Percentiles rank a stretch among this genome's conserved stretches.
These are phyloP conservation scores for Drosophila neocordata DNA, from an alignment of 1,140 invertebrate genomes.

Conservation along the genomic window DNA sequence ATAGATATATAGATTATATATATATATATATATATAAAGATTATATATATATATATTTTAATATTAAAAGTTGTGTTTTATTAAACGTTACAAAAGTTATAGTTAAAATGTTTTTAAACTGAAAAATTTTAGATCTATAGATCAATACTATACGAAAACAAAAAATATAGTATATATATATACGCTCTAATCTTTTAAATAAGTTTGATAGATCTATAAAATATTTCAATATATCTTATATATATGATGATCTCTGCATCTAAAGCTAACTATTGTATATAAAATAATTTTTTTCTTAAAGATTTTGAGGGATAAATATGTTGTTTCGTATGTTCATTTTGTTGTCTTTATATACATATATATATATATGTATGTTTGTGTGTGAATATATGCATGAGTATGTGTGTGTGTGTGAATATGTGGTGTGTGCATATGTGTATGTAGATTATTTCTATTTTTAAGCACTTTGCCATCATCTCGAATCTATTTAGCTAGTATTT, in stretches of 20 bases:
- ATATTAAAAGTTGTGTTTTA: too few species aligned
- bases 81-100: too few species aligned
- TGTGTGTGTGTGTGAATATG: constrained; percentile 20
- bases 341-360: constrained; percentile 18
- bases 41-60: too few species aligned
- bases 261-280: neutral
- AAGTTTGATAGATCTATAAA: too few species aligned
- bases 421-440: constrained; percentile 21
- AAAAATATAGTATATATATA: too few species aligned
- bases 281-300: constrained; percentile 1
- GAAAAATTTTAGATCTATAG: too few species aligned
- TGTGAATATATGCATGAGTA: constrained; percentile 12
- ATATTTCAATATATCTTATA: neutral
- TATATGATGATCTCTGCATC: neutral
- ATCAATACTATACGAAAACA: too few species aligned
- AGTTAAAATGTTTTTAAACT: too few species aligned
- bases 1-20: neutral
- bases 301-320: constrained; percentile 1
- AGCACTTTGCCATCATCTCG: constrained; percentile 46
- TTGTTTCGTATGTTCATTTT: neutral
- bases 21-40: too few species aligned
- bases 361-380: constrained; percentile 16
- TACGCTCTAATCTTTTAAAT: too few species aligned
- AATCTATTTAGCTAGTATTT: constrained; percentile 51
- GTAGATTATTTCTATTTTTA: constrained; percentile 65